A percentile compares a stretch with the other conserved stretches of the same genome.
These are phyloP conservation scores for Acanthococcus lagerstroemiae DNA, from an alignment of 2,888 invertebrate species.

Conservation along the genomic window DNA sequence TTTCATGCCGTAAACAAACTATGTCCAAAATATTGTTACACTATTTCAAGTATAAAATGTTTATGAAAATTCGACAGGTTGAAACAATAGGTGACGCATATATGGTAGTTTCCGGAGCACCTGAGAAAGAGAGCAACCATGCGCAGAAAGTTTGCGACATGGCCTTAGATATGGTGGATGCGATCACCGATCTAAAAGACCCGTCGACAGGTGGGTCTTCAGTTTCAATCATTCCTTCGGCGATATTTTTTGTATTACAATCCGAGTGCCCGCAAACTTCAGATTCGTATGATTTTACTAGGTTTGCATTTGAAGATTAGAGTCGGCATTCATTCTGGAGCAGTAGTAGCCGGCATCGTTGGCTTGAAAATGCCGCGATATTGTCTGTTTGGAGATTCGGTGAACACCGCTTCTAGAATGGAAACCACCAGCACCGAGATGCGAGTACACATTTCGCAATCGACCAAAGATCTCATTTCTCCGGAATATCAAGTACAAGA, in stretches of 20 bases:
- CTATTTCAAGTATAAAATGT: no score
- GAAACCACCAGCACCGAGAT: constrained; percentile 86
- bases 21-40: no score
- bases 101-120: constrained; percentile 95
- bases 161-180: constrained; percentile 93
- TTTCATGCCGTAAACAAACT: no score
- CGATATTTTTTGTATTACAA: neutral
- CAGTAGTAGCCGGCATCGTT: constrained; percentile 87
- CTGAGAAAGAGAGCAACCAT: constrained; percentile 78
- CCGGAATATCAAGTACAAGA: constrained; percentile 62
- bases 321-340: constrained; percentile 82
- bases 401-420: constrained; percentile 85
- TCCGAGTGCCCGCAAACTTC: neutral
- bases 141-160: constrained; percentile 88
- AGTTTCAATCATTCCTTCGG: neutral
- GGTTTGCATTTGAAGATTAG: constrained; percentile 71
- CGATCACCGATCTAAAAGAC: constrained; percentile 81
- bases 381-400: constrained; percentile 82
- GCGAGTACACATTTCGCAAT: constrained; percentile 90
- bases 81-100: constrained; percentile 98
- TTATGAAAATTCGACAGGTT: constrained; percentile 53
- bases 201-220: constrained; percentile 67
- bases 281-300: constrained; percentile 39
- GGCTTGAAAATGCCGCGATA: constrained; percentile 85
- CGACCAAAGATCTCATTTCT: constrained; percentile 67